A percentile compares a stretch with the other conserved stretches of the same genome.
phyloP scores from a whole-genome alignment of 2,888 invertebrate species.

The Gryllus longicercus region DNA sequence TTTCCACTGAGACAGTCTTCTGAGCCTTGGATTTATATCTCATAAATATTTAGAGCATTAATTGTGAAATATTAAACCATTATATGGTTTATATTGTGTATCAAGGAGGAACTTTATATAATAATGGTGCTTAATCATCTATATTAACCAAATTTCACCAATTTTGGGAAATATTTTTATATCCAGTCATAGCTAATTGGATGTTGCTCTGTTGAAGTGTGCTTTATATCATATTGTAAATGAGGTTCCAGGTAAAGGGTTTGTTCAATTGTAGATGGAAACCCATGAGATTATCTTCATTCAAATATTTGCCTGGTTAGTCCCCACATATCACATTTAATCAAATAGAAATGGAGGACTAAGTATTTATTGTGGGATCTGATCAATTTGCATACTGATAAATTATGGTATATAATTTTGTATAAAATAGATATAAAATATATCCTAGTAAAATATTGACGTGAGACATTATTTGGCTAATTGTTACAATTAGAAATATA shows the following conservation, averaged over 20 bases:
- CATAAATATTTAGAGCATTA: not conserved
- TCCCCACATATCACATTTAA: not conserved
- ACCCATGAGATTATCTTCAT: no score
- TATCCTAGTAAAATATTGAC: not conserved
- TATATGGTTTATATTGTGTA: not conserved
- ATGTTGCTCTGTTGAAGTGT: not conserved
- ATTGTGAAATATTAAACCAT: not conserved
- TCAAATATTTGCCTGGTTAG: no score
- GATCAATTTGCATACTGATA: conserved; percentile 3
- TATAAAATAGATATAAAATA: not conserved
- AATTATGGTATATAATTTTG: not conserved
- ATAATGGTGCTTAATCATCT: not conserved
- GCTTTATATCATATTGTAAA: not conserved
- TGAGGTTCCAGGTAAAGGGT: not conserved
- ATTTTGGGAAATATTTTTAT: not conserved
- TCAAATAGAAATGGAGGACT: not conserved
- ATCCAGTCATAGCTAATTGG: conserved; percentile 10
- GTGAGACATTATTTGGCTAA: not conserved
- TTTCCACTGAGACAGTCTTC: no score
- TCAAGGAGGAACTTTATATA: not conserved
- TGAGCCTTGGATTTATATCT: not conserved
- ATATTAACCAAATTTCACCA: not conserved
- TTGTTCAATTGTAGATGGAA: not conserved
- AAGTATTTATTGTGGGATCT: not conserved
- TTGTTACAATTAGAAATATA: not conserved